A percentile compares a stretch with the other conserved stretches of the same genome.
These are phyloP conservation scores for Nasonia giraulti DNA, from an alignment of 1,140 invertebrate genomes.

Conservation along the genomic window DNA sequence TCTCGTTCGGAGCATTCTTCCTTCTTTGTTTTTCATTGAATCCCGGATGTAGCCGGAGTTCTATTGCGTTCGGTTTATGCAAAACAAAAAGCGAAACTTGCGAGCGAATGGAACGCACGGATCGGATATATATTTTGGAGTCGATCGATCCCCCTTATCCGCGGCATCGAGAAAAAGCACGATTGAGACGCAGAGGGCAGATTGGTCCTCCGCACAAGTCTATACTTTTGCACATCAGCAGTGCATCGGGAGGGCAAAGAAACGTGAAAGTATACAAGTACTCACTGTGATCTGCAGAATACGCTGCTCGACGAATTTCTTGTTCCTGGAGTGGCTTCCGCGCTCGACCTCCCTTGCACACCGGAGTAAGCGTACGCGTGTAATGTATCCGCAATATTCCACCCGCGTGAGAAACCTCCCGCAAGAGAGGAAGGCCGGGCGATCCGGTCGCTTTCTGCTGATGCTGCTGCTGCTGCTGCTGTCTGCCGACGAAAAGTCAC, in stretches of 20 bases:
- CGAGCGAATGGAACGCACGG: too few relatives aligned
- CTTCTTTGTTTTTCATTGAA: too few relatives aligned
- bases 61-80: too few relatives aligned
- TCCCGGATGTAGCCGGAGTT: too few relatives aligned
- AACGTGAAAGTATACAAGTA: constrained; percentile 4
- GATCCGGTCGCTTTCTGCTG: background rate
- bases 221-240: background rate
- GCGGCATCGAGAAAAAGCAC: background rate
- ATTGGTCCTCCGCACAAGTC: background rate
- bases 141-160: background rate
- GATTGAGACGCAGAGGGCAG: background rate
- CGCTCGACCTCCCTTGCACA: background rate
- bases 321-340: background rate
- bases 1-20: too few relatives aligned
- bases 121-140: background rate
- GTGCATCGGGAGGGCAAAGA: background rate
- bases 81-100: too few relatives aligned
- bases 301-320: background rate
- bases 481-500: background rate
- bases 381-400: background rate
- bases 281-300: constrained; percentile 21
- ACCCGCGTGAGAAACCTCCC: constrained; percentile 16
- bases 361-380: background rate
- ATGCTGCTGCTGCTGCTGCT: background rate
- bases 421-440: background rate